Base-by-base conservation (phyloP, 2,888 invertebrate species). In the Cosmopolites sordidus region DNA sequence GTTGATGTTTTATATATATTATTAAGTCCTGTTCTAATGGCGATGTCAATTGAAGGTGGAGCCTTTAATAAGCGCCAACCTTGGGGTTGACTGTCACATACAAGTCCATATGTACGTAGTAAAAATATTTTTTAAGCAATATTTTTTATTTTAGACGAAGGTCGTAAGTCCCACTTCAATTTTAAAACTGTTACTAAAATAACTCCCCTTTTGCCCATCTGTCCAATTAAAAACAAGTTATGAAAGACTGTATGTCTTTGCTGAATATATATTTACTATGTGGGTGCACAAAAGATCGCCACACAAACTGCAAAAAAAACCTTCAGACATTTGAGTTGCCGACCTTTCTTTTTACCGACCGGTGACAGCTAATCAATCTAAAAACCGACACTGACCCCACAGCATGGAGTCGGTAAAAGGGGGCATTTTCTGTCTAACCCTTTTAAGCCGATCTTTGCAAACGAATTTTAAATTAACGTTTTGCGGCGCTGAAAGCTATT, bases 291-390 rank as follows among this genome's bases (percentile, higher is more conserved):
- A 33, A 33, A 33, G 33, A n/a, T n/a, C 5, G 12, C 33, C 12
- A 33, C 4, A 33, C 4, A 9, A 12, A 2, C 4, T 5, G n/a
- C 11, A 33, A 33, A n/a, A n/a, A 33, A 33, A 33, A 33, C 33
- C 12, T 33, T 11, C 33, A 33, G 33, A 33, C 12, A 33, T 33
- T 12, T 12, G 5, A 33, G 33, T 33, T 33, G 11, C n/a, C 33
- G 33, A 49, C 49, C 54, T 48, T 54, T 54, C 42, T 44, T 40
- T 48, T 54, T 54, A 37, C 48, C 44, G 17, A 33, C 37, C 41
- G 42, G 42, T 54, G 54, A 45, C 54, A 54, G 45, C 45, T 49
- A 54, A 54, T 54, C 54, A 54, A 54, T 54, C 49, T 54, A 54
- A 48, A 22, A 22, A 33, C 33, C n/a, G 8, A 4, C n/a, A 5